A percentile compares a stretch with the other conserved stretches of the same genome.
Evolutionary conservation across 2,113 vertebrate genomes (phyloP).

Genomic region (Arvicanthis niloticus): DNA sequence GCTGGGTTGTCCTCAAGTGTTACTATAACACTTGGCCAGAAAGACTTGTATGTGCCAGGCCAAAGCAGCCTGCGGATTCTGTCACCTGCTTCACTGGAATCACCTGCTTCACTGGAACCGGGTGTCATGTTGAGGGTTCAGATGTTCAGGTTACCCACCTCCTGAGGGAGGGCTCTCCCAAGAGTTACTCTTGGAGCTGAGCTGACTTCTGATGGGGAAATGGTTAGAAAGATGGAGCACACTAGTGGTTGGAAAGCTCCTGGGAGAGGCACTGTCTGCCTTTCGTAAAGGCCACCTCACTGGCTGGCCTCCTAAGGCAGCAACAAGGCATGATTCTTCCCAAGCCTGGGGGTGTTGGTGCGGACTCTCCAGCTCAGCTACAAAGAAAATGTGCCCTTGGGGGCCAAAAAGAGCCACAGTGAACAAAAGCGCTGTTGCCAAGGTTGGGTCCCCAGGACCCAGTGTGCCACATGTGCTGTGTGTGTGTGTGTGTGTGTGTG

Average conservation of each 20-base stretch:
- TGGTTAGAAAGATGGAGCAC: background rate
- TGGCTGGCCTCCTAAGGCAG: rapidly evolving
- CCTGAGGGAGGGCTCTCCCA: background rate
- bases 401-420: background rate
- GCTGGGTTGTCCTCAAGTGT: background rate
- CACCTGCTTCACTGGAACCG: background rate
- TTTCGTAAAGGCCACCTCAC: background rate
- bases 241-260: background rate
- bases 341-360: background rate
- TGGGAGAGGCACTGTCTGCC: background rate
- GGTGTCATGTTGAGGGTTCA: background rate
- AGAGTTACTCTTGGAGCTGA: background rate
- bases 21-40: background rate
- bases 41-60: background rate
- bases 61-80: background rate
- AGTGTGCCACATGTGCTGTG: background rate
- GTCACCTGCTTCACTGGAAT: background rate
- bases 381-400: background rate
- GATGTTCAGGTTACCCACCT: background rate
- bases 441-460: background rate
- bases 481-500: background rate
- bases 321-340: background rate
- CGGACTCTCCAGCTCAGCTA: background rate
- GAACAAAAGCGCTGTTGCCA: background rate
- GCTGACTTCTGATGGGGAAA: background rate